Evolutionary conservation across 2,113 vertebrate genomes (phyloP).

Genomic region (Electrona antarctica): DNA sequence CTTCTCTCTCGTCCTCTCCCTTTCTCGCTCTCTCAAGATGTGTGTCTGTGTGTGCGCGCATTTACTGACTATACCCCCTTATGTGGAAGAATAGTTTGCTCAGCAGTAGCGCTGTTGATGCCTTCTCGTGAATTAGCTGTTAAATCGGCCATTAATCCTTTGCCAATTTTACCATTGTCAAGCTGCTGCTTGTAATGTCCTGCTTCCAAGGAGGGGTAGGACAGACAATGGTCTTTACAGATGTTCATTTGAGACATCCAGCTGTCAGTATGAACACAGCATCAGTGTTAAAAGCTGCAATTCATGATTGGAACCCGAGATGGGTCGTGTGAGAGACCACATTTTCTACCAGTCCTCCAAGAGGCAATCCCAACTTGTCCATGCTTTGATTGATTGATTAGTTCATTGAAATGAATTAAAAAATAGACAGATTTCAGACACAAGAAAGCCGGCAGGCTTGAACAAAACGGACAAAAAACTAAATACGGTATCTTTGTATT

Average conservation of each 20-base stretch:
- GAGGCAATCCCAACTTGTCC: too few relatives aligned
- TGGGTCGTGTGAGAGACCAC: too few relatives aligned
- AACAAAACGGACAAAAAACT: too few relatives aligned
- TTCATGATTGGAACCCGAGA: too few relatives aligned
- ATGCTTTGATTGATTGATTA: too few relatives aligned
- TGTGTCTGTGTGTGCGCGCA: neutral
- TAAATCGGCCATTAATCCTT: conserved; percentile 2
- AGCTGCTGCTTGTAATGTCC: neutral
- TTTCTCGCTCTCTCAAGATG: neutral
- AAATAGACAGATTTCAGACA: too few relatives aligned
- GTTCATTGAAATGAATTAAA: too few relatives aligned
- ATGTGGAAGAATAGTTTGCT: neutral
- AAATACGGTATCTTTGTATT: too few relatives aligned
- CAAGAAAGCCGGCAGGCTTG: too few relatives aligned
- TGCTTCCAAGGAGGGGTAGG: conserved; percentile 2
- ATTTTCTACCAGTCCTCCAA: too few relatives aligned
- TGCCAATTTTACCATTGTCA: conserved; percentile 6
- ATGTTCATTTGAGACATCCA: conserved; percentile 10
- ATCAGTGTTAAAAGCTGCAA: neutral
- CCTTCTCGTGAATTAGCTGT: neutral
- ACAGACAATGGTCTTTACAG: neutral
- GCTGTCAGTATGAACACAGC: neutral
- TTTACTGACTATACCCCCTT: neutral
- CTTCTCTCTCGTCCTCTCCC: neutral
- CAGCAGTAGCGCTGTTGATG: neutral